Evolutionary conservation across 2,888 invertebrate genomes (phyloP).

Genomic region (Chironomus tentans): DNA sequence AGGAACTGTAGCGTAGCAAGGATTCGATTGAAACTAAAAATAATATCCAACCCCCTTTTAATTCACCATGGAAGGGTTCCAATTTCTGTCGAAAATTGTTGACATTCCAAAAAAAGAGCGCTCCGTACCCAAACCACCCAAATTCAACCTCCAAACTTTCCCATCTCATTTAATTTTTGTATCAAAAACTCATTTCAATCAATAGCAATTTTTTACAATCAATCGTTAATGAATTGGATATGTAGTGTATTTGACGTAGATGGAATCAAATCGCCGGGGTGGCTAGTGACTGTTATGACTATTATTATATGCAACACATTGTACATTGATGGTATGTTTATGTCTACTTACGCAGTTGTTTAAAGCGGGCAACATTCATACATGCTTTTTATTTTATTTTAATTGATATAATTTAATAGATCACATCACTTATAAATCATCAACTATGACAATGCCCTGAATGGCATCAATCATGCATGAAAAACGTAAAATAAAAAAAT

Average conservation of each 20-base stretch:
- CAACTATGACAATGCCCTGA: not conserved
- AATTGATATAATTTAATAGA: no score
- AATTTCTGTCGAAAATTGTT: no score
- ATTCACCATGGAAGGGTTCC: no score
- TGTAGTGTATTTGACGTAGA: slow-evolving; percentile 12
- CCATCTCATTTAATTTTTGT: not conserved
- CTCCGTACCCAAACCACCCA: not conserved
- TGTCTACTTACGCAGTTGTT: not conserved
- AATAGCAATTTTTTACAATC: slow-evolving; percentile 9
- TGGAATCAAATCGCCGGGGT: slow-evolving; percentile 15
- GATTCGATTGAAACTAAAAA: no score
- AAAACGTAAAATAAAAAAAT: not conserved
- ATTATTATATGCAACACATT: not conserved
- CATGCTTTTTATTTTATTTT: no score
- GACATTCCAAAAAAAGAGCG: not conserved
- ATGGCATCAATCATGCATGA: not conserved
- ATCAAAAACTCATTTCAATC: not conserved
- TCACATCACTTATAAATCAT: no score
- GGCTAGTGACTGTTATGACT: not conserved
- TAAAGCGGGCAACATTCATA: not conserved
- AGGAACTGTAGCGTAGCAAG: no score
- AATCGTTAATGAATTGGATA: slow-evolving; percentile 21
- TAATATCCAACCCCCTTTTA: no score
- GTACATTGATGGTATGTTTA: not conserved
- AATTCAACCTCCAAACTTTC: not conserved